These are phyloP conservation scores for Acestrorhynchus altus DNA, from an alignment of 2,797 vertebrate species.

Conservation along the genomic window DNA sequence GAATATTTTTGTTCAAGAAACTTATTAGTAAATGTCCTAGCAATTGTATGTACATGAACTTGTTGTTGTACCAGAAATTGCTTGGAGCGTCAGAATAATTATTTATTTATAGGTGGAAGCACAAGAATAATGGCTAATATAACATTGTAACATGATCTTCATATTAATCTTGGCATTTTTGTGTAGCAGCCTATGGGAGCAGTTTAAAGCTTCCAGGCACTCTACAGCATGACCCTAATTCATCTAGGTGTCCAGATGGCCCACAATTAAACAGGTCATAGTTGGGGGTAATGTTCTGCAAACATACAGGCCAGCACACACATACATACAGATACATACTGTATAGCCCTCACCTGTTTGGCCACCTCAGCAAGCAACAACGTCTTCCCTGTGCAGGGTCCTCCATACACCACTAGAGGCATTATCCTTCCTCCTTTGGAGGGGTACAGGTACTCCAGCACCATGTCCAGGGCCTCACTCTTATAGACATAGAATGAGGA, in stretches of 20 bases:
- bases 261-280: constrained; percentile 43
- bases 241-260: constrained; percentile 65
- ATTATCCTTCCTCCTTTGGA: constrained; percentile 87
- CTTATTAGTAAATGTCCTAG: not conserved
- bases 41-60: not conserved
- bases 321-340: constrained; percentile 32
- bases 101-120: not conserved
- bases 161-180: constrained; percentile 52
- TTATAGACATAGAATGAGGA: constrained; percentile 91
- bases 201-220: constrained; percentile 46
- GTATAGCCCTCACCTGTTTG: constrained; percentile 89
- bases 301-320: constrained; percentile 10
- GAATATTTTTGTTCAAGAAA: not conserved
- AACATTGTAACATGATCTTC: constrained; percentile 18
- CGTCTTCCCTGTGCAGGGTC: constrained; percentile 97
- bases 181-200: constrained; percentile 52
- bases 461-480: constrained; percentile 87
- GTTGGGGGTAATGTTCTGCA: constrained; percentile 22
- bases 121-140: constrained; percentile 10
- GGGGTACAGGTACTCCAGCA: constrained; percentile 90
- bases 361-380: constrained; percentile 92
- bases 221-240: constrained; percentile 61
- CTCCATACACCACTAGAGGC: constrained; percentile 91
- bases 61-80: not conserved
- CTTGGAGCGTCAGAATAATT: not conserved